Conservation (phyloP, 2,113 vertebrate species). For the Semicossyphus pulcher region DNA sequence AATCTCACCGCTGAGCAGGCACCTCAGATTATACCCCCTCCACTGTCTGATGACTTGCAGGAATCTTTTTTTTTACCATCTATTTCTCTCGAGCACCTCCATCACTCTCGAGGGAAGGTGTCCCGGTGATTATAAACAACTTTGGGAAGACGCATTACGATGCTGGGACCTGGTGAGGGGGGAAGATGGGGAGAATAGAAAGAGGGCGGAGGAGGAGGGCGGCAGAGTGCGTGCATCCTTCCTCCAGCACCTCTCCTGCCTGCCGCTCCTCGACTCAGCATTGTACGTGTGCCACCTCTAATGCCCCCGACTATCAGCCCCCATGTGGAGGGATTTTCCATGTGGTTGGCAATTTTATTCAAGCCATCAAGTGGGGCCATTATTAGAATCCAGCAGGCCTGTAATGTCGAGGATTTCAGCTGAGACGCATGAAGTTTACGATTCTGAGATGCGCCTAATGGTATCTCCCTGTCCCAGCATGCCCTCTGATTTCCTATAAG, state of each 20-base stretch:
- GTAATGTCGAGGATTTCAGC: constrained; percentile 74
- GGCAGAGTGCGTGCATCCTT: constrained; percentile 30
- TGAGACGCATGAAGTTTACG: constrained; percentile 70
- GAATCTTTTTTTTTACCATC: constrained; percentile 43
- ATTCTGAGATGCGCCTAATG: constrained; percentile 48
- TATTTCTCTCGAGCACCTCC: constrained; percentile 43
- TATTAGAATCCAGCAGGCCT: constrained; percentile 62
- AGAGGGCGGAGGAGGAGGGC: constrained; percentile 17
- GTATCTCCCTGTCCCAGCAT: constrained; percentile 70
- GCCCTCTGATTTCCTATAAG: constrained; percentile 41
- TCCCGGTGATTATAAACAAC: constrained; percentile 62
- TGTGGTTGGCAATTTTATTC: constrained; percentile 74
- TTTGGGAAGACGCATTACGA: constrained; percentile 46
- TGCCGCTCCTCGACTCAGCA: constrained; percentile 59
- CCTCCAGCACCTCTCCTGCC: constrained; percentile 41
- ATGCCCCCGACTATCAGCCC: constrained; percentile 57
- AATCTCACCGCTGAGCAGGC: constrained; percentile 65
- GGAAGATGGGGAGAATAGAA: constrained; percentile 33
- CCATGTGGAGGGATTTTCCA: constrained; percentile 59
- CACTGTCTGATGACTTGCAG: constrained; percentile 66
- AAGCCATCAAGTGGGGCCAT: constrained; percentile 67
- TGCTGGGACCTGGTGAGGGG: constrained; percentile 25
- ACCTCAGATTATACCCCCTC: constrained; percentile 59
- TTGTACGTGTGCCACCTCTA: constrained; percentile 63
- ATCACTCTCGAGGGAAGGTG: constrained; percentile 48